Evolutionary conservation across 2,888 invertebrate genomes (phyloP).

Genomic region (Pegoplata infirma): DNA sequence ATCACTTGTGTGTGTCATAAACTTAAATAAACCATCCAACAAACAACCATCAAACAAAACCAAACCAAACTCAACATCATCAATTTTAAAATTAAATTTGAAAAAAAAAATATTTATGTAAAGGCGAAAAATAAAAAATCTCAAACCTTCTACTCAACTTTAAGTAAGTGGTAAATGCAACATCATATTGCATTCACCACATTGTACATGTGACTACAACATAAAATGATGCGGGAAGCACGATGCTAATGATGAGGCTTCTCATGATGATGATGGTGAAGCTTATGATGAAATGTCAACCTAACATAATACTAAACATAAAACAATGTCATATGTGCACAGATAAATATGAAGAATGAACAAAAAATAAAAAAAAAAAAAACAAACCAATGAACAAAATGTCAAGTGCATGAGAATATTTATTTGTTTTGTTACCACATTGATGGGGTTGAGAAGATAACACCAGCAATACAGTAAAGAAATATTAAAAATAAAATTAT

Average conservation of each 20-base stretch:
- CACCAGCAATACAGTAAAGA: not conserved
- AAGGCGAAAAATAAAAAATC: slow-evolving; percentile 7
- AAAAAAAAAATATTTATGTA: slow-evolving; percentile 25
- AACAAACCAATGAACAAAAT: slow-evolving; percentile 21
- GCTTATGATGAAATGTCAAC: slow-evolving; percentile 57
- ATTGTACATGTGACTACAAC: not conserved
- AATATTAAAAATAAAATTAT: not conserved
- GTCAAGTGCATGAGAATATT: slow-evolving; percentile 1
- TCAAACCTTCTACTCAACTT: not conserved
- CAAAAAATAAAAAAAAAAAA: no score
- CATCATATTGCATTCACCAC: slow-evolving; percentile 30
- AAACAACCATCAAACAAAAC: slow-evolving; percentile 36
- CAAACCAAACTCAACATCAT: slow-evolving; percentile 50
- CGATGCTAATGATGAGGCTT: slow-evolving; percentile 1
- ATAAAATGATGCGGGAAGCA: no score
- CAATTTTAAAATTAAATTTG: slow-evolving; percentile 53
- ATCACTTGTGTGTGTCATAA: slow-evolving; percentile 42
- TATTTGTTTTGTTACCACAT: not conserved
- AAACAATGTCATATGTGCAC: slow-evolving; percentile 54
- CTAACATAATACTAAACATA: slow-evolving; percentile 43
- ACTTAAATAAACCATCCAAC: slow-evolving; percentile 28
- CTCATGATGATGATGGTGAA: slow-evolving; percentile 20
- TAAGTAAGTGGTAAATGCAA: slow-evolving; percentile 39
- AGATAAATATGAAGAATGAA: slow-evolving; percentile 23
- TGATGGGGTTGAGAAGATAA: no score